A percentile compares a stretch with the other conserved stretches of the same genome.
Conservation (phyloP, 2,888 invertebrate genomes). For the Galerucella nymphaeae region DNA sequence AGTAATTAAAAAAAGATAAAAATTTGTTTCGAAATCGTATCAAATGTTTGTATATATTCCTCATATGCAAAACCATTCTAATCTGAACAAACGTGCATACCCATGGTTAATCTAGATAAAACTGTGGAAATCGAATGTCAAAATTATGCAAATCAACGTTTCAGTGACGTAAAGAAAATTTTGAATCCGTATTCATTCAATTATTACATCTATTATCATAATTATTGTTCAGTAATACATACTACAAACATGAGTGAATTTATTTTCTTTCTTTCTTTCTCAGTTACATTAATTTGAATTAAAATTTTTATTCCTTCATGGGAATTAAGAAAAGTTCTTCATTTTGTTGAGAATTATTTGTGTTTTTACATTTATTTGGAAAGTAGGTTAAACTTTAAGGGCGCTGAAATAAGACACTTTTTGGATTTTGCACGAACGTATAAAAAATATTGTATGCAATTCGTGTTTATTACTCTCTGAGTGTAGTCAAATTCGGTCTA, state of each 20-base stretch:
- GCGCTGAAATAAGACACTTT: no score
- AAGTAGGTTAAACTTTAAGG: no score
- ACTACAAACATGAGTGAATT: neutral
- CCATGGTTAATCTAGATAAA: neutral
- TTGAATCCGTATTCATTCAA: neutral
- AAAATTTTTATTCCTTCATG: neutral
- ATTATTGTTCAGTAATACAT: conserved; percentile 2
- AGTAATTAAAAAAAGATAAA: no score
- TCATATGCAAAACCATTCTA: neutral
- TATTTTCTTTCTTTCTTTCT: no score
- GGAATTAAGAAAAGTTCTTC: neutral
- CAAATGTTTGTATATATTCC: neutral
- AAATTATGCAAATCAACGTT: neutral
- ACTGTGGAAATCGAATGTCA: neutral
- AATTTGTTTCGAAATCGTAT: neutral
- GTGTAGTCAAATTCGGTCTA: no score
- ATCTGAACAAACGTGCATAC: neutral
- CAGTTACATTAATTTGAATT: neutral
- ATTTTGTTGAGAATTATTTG: neutral
- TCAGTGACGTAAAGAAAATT: neutral
- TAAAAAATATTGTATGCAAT: no score
- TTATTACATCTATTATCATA: neutral
- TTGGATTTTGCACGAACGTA: no score
- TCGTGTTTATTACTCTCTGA: no score
- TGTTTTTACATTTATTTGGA: no score